A percentile compares a stretch with the other conserved stretches of the same genome.
phyloP scores from a whole-genome alignment of 2,888 invertebrate genomes.

The Corbicula japonica region DNA sequence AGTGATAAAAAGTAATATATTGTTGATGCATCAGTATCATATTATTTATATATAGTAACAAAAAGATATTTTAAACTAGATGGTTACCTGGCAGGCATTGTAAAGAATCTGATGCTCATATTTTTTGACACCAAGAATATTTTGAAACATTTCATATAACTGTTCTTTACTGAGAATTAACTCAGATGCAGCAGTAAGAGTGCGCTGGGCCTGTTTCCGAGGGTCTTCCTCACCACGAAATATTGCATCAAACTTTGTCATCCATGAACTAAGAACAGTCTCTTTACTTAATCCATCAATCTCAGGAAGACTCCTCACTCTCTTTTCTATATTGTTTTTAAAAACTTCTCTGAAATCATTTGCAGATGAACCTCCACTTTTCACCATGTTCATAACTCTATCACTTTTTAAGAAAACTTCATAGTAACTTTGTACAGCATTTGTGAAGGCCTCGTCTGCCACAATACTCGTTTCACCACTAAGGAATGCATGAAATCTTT shows the following conservation, averaged over 20 bases:
- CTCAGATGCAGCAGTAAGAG: slow-evolving; percentile 89
- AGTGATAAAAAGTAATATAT: too few relatives aligned
- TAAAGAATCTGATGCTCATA: slow-evolving; percentile 99
- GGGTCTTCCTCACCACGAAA: slow-evolving; percentile 89
- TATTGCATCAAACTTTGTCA: slow-evolving; percentile 99
- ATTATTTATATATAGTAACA: too few relatives aligned
- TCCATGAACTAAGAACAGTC: slow-evolving; percentile 99
- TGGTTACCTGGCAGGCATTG: slow-evolving; percentile 96
- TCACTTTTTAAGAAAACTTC: slow-evolving; percentile 98
- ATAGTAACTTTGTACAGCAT: slow-evolving; percentile 95
- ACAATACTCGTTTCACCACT: slow-evolving; percentile 95
- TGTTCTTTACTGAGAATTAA: slow-evolving; percentile 99
- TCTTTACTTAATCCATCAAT: slow-evolving; percentile 99
- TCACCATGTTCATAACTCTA: slow-evolving; percentile 97
- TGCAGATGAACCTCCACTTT: slow-evolving; percentile 98
- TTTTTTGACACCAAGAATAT: slow-evolving; percentile 99
- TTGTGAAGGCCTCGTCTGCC: slow-evolving; percentile 94
- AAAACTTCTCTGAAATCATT: slow-evolving; percentile 99
- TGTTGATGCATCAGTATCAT: too few relatives aligned
- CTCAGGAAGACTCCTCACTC: slow-evolving; percentile 98
- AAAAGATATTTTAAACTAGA: too few relatives aligned
- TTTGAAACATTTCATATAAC: slow-evolving; percentile 99
- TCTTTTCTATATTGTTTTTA: slow-evolving; percentile 99
- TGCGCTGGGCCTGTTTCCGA: slow-evolving; percentile 89
- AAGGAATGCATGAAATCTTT: slow-evolving; percentile 97